Conservation (phyloP, 2,888 invertebrate genomes). For the Thysanoteuthis rhombus region DNA sequence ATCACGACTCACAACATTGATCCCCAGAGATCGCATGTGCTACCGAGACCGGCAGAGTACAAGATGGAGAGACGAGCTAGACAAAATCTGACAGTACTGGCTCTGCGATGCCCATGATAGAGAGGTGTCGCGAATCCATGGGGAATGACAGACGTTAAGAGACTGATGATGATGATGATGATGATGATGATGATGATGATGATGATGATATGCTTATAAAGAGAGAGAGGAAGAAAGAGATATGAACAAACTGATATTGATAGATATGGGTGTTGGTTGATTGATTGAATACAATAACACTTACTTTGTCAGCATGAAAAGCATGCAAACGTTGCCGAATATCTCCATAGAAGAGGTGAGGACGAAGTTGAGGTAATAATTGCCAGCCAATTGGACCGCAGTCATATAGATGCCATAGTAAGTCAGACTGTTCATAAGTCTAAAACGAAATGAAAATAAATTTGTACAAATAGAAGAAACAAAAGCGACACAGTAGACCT, state of each 20-base stretch:
- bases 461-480: not conserved
- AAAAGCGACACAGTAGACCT: too few relatives aligned
- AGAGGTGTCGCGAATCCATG: not conserved
- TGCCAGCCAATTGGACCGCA: not conserved
- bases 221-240: not conserved
- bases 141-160: not conserved
- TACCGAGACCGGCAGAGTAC: not conserved
- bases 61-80: not conserved
- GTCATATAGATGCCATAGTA: not conserved
- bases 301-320: not conserved
- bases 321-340: not conserved
- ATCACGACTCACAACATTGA: too few relatives aligned
- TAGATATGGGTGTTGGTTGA: too few relatives aligned
- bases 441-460: not conserved
- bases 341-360: not conserved
- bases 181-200: too few relatives aligned
- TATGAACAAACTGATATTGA: not conserved
- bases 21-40: not conserved
- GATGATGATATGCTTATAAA: too few relatives aligned
- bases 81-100: too few relatives aligned
- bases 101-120: too few relatives aligned
- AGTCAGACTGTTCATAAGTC: not conserved
- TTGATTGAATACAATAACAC: not conserved
- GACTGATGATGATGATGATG: too few relatives aligned
- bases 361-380: not conserved